A percentile compares a stretch with the other conserved stretches of the same genome.
phyloP scores from a whole-genome alignment of 2,888 invertebrate genomes.

The Caenorhabditis doughertyi region DNA sequence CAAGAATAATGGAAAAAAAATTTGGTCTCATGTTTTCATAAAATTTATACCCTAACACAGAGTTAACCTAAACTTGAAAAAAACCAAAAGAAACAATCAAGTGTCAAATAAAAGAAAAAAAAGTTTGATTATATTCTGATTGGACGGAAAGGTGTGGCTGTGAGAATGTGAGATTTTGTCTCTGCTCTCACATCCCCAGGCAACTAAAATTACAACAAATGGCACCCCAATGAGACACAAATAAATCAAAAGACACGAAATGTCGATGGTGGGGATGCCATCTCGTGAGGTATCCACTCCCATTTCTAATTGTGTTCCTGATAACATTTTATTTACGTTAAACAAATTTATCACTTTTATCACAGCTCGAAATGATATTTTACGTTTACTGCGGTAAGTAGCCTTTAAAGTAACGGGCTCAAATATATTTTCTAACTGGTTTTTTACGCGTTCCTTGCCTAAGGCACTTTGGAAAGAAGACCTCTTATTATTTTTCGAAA shows the following conservation, averaged over 20 bases:
- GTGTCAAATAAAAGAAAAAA: background rate
- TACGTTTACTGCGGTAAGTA: too few species aligned
- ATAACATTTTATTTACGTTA: background rate
- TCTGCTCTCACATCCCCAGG: conserved; percentile 11
- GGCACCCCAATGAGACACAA: conserved; percentile 58
- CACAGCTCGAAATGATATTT: too few species aligned
- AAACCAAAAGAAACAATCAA: background rate
- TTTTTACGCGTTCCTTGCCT: background rate
- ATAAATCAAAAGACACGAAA: conserved; percentile 66
- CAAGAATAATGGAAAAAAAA: too few species aligned
- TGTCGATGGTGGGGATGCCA: background rate
- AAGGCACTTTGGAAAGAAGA: background rate
- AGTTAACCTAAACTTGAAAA: too few species aligned
- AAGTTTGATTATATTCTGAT: background rate
- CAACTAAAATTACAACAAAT: conserved; percentile 65
- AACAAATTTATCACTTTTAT: background rate
- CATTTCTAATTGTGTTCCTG: conserved; percentile 30
- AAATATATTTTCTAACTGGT: background rate
- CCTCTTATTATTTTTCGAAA: background rate
- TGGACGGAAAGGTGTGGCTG: conserved; percentile 32
- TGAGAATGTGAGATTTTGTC: conserved; percentile 20
- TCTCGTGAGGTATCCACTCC: conserved; percentile 26
- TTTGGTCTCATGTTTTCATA: too few species aligned
- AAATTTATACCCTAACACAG: too few species aligned
- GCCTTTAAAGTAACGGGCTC: too few species aligned